Conservation (phyloP, 2,888 invertebrate genomes). For the Lottia gigantea region DNA sequence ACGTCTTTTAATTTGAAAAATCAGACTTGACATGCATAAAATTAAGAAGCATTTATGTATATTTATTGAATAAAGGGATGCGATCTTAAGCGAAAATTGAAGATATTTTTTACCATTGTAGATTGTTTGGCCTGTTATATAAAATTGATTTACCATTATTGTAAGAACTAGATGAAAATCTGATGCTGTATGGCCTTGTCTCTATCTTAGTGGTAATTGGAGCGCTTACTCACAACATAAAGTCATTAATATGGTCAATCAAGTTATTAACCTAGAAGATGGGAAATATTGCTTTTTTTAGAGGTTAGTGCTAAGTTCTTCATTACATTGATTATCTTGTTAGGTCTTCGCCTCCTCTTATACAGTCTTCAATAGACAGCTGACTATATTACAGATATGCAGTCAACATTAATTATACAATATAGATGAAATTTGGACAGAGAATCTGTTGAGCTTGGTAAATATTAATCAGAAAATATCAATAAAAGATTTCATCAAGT, state of each 20-base stretch:
- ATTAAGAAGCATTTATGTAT: slow-evolving; percentile 16
- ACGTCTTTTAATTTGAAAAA: background rate
- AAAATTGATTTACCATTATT: slow-evolving; percentile 21
- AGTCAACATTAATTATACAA: slow-evolving; percentile 11
- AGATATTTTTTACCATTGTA: slow-evolving; percentile 11
- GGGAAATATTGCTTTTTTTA: slow-evolving; percentile 5
- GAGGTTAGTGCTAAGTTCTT: slow-evolving; percentile 2
- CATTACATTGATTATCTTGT: slow-evolving; percentile 9
- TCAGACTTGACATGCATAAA: slow-evolving; percentile 5
- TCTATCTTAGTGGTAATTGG: slow-evolving; percentile 17
- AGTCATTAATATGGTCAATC: slow-evolving; percentile 23
- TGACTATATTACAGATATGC: slow-evolving; percentile 8
- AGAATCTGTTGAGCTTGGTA: slow-evolving; percentile 11
- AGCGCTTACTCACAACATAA: slow-evolving; percentile 20
- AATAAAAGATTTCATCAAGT: slow-evolving; percentile 11
- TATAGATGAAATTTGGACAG: slow-evolving; percentile 10
- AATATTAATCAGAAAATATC: slow-evolving; percentile 11
- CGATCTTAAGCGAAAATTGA: slow-evolving; percentile 11
- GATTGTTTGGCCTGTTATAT: slow-evolving; percentile 7
- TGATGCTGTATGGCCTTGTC: background rate
- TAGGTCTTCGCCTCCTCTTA: slow-evolving; percentile 3
- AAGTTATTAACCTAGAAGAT: slow-evolving; percentile 19
- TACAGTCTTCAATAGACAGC: slow-evolving; percentile 9
- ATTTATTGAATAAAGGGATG: slow-evolving; percentile 16
- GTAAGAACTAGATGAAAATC: slow-evolving; percentile 5